These are phyloP conservation scores for Eidolon helvum DNA, from an alignment of 2,113 vertebrate genomes.

Conservation along the genomic window DNA sequence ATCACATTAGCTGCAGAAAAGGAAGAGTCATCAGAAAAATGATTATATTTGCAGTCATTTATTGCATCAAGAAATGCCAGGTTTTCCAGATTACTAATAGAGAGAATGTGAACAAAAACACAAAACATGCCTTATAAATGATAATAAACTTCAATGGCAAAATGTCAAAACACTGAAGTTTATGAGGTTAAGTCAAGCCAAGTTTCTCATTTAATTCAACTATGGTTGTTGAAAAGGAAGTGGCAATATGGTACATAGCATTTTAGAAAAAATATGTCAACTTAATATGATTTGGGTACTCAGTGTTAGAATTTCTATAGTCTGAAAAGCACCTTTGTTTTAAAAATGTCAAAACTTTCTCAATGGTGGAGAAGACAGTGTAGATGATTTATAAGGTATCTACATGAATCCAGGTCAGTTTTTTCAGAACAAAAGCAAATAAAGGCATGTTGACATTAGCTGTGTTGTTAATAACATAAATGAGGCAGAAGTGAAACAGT, in stretches of 20 bases:
- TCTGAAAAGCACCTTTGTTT: background rate
- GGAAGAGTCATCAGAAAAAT: background rate
- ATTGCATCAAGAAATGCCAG: conserved; percentile 8
- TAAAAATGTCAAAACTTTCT: background rate
- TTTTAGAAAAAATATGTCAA: background rate
- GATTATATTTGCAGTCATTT: background rate
- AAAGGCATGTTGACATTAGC: conserved; percentile 56
- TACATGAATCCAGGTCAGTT: conserved; percentile 25
- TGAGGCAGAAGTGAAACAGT: conserved; percentile 52
- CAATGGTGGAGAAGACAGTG: conserved; percentile 28
- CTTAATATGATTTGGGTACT: background rate
- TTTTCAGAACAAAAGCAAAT: conserved; percentile 63
- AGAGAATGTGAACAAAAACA: conserved; percentile 19
- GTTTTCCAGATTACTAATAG: conserved; percentile 1
- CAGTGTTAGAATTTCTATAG: background rate
- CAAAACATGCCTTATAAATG: conserved; percentile 27
- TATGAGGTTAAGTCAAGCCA: background rate
- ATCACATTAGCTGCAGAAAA: background rate
- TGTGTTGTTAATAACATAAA: conserved; percentile 53
- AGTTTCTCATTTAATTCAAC: background rate
- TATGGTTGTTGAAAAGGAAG: background rate
- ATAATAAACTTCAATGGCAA: background rate
- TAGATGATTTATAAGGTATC: background rate
- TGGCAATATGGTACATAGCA: background rate
- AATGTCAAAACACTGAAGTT: conserved; percentile 37